These are phyloP conservation scores for Acronicta alni DNA, from an alignment of 2,888 invertebrate species.

Conservation along the genomic window DNA sequence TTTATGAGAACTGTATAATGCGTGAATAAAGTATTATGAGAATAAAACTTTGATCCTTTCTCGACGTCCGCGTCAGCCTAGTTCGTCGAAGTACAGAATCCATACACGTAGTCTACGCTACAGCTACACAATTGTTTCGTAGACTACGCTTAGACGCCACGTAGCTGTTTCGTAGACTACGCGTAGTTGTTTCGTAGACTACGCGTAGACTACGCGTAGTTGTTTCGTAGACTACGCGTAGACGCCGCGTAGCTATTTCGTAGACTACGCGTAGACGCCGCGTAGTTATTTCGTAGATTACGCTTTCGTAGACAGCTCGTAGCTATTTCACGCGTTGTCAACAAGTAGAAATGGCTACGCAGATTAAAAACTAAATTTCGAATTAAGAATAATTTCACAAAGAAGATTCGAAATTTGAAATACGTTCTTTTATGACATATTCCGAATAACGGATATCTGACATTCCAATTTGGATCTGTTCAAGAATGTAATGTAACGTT, in stretches of 20 bases:
- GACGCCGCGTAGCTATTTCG: background rate
- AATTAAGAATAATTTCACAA: slow-evolving; percentile 27
- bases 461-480: slow-evolving; percentile 43
- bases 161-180: no score
- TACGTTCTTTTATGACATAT: slow-evolving; percentile 25
- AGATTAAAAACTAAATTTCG: slow-evolving; percentile 9
- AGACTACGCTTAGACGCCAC: background rate
- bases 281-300: background rate
- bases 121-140: no score
- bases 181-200: no score
- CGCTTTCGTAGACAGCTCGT: background rate
- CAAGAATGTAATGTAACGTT: slow-evolving; percentile 26
- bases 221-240: no score
- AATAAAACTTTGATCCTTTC: no score
- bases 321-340: background rate
- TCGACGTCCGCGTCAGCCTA: no score
- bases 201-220: no score
- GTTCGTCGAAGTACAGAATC: no score
- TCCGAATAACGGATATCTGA: slow-evolving; percentile 36
- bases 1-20: no score
- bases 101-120: no score
- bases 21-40: no score
- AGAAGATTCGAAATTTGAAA: slow-evolving; percentile 18
- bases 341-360: no score
- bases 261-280: background rate